Base-by-base conservation (phyloP, 2,797 vertebrate genomes). In the Sebastes nivosus region DNA sequence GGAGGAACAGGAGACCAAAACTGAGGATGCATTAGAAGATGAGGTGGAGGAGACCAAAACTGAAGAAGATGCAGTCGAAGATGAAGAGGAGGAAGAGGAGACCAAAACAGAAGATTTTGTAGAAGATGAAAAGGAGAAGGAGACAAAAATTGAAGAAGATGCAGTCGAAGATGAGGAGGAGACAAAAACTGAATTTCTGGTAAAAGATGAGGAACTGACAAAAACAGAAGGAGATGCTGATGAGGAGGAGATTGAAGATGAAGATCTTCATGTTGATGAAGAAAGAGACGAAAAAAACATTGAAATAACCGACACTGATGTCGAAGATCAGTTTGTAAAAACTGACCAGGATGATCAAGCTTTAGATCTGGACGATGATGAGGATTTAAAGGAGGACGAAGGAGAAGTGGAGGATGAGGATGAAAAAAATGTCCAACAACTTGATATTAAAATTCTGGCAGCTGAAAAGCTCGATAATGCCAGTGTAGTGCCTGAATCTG, bases 391-490 rank as follows among this genome's bases (percentile, higher is more conserved):
- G 4, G 29, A 71, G 10, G 42, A 79, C 12, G 76, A 73, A 13
- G 34, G 1, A 77, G 77, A 81, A 55, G 24, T 52, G 20, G 66
- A 76, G 29, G 70, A 83, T 27, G 72, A 85, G 13, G 61, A 76
- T 14, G 36, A 83, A 27, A 70, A 80, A 32, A 14, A 81, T 14
- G 32, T 77, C 55, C 58, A 73, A 64, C 65, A 80, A 29, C 57
- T 67, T 66, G 42, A 85, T 61, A 59, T 87, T 25, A 32, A 88
- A 67, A 77, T 67, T 34, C 36, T 80, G 12, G 73, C 59, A 9
- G 57, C 68, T 55, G 80, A 87, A 66, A 84, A 58, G 16, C 46
- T 22, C 2, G 2, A 30, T 34, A 72, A 89, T 52, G 34, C 42
- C 70, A 83, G 50, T 20, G 2, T 16, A 25, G 13, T 24, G 4